Percentiles rank a stretch among this genome's conserved stretches.
phyloP scores from a whole-genome alignment of 2,113 vertebrate genomes.

The Seriola aureovittata region DNA sequence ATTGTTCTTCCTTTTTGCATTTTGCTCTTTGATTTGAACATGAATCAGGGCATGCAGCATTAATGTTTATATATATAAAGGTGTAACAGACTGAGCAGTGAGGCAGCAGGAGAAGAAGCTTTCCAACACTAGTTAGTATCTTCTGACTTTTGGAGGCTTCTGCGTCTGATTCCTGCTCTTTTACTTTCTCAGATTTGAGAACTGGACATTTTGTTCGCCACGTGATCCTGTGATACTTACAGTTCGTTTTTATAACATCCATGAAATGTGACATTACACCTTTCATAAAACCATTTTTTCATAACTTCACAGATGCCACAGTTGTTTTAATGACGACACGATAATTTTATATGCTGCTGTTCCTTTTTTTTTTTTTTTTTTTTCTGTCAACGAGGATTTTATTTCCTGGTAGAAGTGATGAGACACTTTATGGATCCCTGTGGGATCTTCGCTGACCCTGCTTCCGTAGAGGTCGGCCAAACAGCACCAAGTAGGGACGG shows the following conservation, averaged over 20 bases:
- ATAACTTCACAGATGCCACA: constrained; percentile 15
- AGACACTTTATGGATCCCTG: constrained; percentile 2
- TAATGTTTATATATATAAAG: background rate
- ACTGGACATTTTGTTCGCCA: background rate
- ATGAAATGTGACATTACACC: background rate
- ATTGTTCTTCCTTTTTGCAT: constrained; percentile 9
- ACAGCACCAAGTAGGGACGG: constrained; percentile 15
- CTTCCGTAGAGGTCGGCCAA: background rate
- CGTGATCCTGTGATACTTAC: background rate
- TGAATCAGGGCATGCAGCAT: constrained; percentile 23
- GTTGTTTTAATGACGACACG: background rate
- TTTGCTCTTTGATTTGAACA: constrained; percentile 2
- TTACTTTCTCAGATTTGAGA: background rate
- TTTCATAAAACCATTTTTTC: background rate
- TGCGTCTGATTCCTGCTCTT: background rate
- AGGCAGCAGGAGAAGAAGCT: background rate
- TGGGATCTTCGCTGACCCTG: background rate
- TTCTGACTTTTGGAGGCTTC: background rate
- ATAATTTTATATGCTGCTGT: constrained; percentile 39
- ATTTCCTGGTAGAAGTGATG: background rate
- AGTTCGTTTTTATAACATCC: background rate
- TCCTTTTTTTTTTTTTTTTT: background rate
- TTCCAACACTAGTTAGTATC: too few relatives aligned
- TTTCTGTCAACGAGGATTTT: background rate
- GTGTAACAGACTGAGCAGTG: background rate